These are phyloP conservation scores for Nothobranchius kuhntae DNA, from an alignment of 2,113 vertebrate genomes.

Conservation along the genomic window DNA sequence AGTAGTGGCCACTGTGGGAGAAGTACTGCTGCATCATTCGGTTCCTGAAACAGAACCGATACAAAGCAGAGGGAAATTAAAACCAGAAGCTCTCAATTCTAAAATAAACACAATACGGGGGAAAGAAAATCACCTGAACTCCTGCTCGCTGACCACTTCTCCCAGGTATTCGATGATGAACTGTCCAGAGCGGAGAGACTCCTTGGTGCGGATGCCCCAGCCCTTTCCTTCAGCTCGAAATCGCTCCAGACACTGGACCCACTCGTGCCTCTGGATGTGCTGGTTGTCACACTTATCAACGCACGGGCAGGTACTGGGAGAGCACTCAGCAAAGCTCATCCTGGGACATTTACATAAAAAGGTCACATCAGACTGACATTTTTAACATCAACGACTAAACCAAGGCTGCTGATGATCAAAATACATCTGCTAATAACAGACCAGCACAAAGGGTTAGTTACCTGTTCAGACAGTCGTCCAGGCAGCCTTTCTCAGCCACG, in stretches of 20 bases:
- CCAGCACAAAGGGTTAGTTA: constrained; percentile 40
- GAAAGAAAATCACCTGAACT: constrained; percentile 85
- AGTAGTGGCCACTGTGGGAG: constrained; percentile 97
- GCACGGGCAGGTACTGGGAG: constrained; percentile 92
- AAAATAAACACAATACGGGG: background rate
- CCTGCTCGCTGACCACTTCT: constrained; percentile 97
- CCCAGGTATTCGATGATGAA: constrained; percentile 99
- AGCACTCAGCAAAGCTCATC: constrained; percentile 98
- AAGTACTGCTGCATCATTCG: constrained; percentile 99
- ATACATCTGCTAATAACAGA: background rate
- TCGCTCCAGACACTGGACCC: constrained; percentile 96
- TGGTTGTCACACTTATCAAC: constrained; percentile 93
- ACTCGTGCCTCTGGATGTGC: constrained; percentile 95
- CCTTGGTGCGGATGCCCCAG: constrained; percentile 98
- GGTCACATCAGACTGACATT: too few species aligned
- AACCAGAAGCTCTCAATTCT: background rate
- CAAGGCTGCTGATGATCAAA: background rate
- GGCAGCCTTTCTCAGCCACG: constrained; percentile 82
- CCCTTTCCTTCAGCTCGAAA: constrained; percentile 97
- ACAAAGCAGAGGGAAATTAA: constrained; percentile 1
- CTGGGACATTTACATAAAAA: constrained; percentile 55
- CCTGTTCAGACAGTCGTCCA: constrained; percentile 97
- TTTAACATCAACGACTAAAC: too few species aligned
- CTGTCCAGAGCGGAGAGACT: constrained; percentile 89
- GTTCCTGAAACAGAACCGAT: constrained; percentile 74